phyloP scores from a whole-genome alignment of 2,113 vertebrate species.

The Psittacara wagleri region DNA sequence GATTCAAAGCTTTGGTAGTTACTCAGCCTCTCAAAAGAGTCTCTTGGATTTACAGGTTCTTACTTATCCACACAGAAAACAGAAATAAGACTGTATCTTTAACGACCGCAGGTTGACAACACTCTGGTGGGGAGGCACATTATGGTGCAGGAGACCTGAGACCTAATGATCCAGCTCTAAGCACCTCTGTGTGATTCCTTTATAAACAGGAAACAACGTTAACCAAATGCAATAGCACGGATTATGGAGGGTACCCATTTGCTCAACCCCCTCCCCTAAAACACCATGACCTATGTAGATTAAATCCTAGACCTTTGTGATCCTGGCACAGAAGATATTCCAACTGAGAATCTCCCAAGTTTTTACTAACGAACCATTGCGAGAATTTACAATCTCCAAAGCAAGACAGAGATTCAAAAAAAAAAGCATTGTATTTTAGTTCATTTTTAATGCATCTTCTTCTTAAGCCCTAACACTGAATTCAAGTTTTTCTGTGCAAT shows the following conservation, averaged over 20 bases:
- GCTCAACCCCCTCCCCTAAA: not conserved
- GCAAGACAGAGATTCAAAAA: not conserved
- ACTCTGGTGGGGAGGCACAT: not conserved
- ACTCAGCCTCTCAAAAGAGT: not conserved
- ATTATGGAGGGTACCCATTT: not conserved
- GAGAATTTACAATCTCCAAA: not conserved
- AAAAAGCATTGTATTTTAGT: not conserved
- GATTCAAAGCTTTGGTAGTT: not conserved
- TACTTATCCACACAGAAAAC: not conserved
- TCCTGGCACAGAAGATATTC: not conserved
- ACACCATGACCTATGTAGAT: not conserved
- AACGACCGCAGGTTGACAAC: not conserved
- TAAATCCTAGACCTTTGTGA: not conserved
- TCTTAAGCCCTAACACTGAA: not conserved
- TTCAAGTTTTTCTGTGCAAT: not conserved
- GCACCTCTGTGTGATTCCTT: not conserved
- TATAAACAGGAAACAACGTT: not conserved
- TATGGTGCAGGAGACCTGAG: not conserved
- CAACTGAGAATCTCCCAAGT: not conserved
- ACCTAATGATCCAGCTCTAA: not conserved
- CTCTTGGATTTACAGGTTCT: not conserved
- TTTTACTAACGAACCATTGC: conserved; percentile 34
- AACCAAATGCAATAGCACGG: not conserved
- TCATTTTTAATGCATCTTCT: conserved; percentile 20
- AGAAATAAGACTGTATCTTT: not conserved